Conservation (phyloP, 2,888 invertebrate species). For the Campopleginae sp. region DNA sequence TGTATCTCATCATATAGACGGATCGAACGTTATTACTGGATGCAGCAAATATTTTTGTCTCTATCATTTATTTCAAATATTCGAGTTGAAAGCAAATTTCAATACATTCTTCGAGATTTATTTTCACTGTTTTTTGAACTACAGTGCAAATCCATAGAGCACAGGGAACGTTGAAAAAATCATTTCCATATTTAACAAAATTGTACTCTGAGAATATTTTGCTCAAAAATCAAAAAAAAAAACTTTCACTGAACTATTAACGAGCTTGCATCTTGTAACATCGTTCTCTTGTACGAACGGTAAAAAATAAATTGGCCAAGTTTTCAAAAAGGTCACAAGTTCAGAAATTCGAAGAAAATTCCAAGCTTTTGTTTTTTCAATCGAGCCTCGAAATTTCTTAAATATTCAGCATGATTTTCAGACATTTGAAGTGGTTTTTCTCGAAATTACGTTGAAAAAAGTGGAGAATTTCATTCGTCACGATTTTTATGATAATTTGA, state of each 20-base stretch:
- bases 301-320: not conserved
- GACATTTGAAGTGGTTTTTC: not conserved
- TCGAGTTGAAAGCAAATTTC: not conserved
- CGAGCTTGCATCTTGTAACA: constrained; percentile 48
- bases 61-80: not conserved
- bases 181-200: not conserved
- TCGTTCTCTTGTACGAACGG: not conserved
- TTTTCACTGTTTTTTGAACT: not conserved
- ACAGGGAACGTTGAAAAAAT: not conserved
- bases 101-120: not conserved
- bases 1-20: constrained; percentile 68
- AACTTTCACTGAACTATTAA: not conserved
- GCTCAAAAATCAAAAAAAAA: too few relatives aligned
- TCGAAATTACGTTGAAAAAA: not conserved
- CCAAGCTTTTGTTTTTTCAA: not conserved
- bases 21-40: constrained; percentile 71
- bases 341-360: not conserved
- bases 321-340: not conserved
- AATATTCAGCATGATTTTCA: not conserved
- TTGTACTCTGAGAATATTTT: too few relatives aligned
- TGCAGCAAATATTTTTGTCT: constrained; percentile 49
- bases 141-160: not conserved
- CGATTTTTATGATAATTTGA: not conserved
- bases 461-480: not conserved
- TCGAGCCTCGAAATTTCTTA: not conserved